Evolutionary conservation across 2,888 invertebrate genomes (phyloP).

Genomic region (Sipha maydis): DNA sequence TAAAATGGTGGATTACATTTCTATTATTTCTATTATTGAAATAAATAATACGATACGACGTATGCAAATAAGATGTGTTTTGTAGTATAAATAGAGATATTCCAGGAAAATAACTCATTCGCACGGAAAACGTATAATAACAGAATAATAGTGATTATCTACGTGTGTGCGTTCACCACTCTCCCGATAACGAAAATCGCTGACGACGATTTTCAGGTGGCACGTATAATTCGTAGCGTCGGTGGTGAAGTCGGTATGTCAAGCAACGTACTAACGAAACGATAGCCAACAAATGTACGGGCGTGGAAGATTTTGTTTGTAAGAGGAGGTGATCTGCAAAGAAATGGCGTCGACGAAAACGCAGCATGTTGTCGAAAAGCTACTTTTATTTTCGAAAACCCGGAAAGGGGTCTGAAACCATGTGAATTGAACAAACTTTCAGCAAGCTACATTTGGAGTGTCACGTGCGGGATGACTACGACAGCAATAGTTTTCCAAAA

Average conservation of each 20-base stretch:
- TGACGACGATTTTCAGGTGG: background rate
- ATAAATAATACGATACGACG: background rate
- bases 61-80: background rate
- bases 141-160: background rate
- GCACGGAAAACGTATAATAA: background rate
- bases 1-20: too few species aligned
- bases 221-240: background rate
- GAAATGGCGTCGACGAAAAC: background rate
- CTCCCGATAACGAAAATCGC: background rate
- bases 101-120: too few species aligned
- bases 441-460: constrained; percentile 7
- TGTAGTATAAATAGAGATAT: too few species aligned
- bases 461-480: constrained; percentile 33
- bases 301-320: background rate
- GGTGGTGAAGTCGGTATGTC: background rate
- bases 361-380: constrained; percentile 48
- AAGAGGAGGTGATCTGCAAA: background rate
- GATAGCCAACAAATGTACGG: background rate
- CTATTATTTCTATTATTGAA: too few species aligned
- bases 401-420: background rate
- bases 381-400: constrained; percentile 37
- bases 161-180: background rate
- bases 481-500: background rate
- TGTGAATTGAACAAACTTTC: background rate
- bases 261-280: background rate